Evolutionary conservation across 2,888 invertebrate genomes (phyloP).

Genomic region (Sinotaia quadrata): DNA sequence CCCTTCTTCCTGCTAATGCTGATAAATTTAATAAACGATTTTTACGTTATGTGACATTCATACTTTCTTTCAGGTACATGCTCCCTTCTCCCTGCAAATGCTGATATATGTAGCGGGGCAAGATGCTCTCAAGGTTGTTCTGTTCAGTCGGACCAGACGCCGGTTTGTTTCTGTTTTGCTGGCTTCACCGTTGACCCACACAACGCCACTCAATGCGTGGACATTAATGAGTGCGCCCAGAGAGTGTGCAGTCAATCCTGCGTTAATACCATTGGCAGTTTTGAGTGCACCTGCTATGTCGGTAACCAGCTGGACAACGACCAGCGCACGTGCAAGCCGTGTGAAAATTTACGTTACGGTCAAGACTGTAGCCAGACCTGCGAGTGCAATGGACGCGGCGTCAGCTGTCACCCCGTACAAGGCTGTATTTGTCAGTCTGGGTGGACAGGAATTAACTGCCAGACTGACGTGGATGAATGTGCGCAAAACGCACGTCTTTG

Average conservation of each 20-base stretch:
- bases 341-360: neutral
- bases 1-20: too few relatives aligned
- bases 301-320: neutral
- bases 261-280: slow-evolving; percentile 35
- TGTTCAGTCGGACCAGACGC: neutral
- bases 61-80: too few relatives aligned
- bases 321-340: neutral
- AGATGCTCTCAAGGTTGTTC: slow-evolving; percentile 17
- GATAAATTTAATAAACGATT: too few relatives aligned
- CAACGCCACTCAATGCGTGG: slow-evolving; percentile 20
- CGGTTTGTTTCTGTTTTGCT: slow-evolving; percentile 24
- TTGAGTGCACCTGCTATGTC: slow-evolving; percentile 29
- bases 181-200: slow-evolving; percentile 24
- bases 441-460: slow-evolving; percentile 2
- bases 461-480: slow-evolving; percentile 9
- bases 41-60: too few relatives aligned
- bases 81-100: too few relatives aligned
- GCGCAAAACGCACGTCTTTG: neutral
- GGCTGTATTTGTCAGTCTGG: slow-evolving; percentile 7
- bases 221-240: slow-evolving; percentile 42
- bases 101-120: too few relatives aligned
- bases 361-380: neutral
- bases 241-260: slow-evolving; percentile 37
- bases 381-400: slow-evolving; percentile 3
- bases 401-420: neutral